phyloP scores from a whole-genome alignment of 2,888 invertebrate genomes.

The Barypeithes pellucidus region DNA sequence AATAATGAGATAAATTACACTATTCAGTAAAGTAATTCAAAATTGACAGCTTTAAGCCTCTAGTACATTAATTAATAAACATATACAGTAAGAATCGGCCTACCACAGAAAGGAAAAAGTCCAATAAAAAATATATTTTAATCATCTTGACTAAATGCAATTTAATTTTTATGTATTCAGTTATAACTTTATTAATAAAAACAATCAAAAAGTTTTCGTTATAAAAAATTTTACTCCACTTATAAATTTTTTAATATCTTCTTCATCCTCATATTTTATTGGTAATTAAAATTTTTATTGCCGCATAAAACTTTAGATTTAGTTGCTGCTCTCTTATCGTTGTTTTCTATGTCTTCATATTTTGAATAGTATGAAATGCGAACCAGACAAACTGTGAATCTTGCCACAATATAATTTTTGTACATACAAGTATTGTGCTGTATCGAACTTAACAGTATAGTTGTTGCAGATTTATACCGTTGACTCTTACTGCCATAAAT shows the following conservation, averaged over 20 bases:
- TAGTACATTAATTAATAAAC: too few species aligned
- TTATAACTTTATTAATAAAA: slow-evolving; percentile 2
- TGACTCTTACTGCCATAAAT: too few species aligned
- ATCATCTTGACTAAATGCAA: background rate
- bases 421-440: too few species aligned
- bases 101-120: background rate
- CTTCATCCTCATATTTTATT: slow-evolving; percentile 3
- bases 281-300: slow-evolving; percentile 14
- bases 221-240: background rate
- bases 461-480: too few species aligned
- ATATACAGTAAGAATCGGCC: too few species aligned
- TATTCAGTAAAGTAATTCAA: too few species aligned
- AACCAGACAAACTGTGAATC: too few species aligned
- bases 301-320: background rate
- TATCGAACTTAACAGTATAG: too few species aligned
- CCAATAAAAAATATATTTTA: background rate
- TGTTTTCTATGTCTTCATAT: background rate
- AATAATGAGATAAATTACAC: too few species aligned
- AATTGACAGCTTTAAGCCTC: too few species aligned
- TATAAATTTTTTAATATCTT: background rate
- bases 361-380: too few species aligned
- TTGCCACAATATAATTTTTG: too few species aligned
- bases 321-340: background rate
- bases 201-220: background rate
- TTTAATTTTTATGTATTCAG: background rate